These are phyloP conservation scores for Brachypodius melanocephalos DNA, from an alignment of 2,113 vertebrate species.

Conservation along the genomic window DNA sequence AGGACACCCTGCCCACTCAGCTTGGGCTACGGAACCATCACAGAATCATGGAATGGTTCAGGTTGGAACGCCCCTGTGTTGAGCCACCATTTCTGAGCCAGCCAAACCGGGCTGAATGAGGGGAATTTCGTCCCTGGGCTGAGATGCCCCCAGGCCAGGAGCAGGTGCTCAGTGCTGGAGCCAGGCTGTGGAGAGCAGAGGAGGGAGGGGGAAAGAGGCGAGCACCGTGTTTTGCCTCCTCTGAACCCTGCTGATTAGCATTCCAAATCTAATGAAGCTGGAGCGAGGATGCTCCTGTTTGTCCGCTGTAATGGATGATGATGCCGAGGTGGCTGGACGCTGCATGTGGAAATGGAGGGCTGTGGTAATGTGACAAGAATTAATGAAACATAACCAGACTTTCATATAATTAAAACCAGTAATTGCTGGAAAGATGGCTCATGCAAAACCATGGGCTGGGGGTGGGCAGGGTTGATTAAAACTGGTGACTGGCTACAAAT, in stretches of 20 bases:
- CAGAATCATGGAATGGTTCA: too few relatives aligned
- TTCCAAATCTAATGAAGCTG: neutral
- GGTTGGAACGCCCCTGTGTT: neutral
- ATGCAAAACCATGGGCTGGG: neutral
- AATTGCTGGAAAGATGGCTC: slow-evolving; percentile 27
- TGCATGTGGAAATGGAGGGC: neutral
- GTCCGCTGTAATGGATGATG: neutral
- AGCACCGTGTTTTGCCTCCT: neutral
- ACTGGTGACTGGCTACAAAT: slow-evolving; percentile 43
- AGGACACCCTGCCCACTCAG: neutral
- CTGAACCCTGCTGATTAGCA: neutral
- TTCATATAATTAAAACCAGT: slow-evolving; percentile 40
- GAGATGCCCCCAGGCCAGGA: neutral
- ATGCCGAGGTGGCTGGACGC: neutral
- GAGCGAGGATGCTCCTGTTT: neutral
- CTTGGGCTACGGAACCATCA: neutral
- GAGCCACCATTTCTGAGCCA: neutral
- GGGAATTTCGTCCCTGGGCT: neutral
- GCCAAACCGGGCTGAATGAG: fast-evolving
- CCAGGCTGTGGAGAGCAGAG: neutral
- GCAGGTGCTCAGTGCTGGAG: neutral
- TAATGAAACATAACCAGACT: slow-evolving; percentile 28
- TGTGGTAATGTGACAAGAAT: slow-evolving; percentile 42
- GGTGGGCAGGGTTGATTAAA: slow-evolving; percentile 48
- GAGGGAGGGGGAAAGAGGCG: neutral